These are phyloP conservation scores for Metopia argyrocephala DNA, from an alignment of 2,888 invertebrate species.

Conservation along the genomic window DNA sequence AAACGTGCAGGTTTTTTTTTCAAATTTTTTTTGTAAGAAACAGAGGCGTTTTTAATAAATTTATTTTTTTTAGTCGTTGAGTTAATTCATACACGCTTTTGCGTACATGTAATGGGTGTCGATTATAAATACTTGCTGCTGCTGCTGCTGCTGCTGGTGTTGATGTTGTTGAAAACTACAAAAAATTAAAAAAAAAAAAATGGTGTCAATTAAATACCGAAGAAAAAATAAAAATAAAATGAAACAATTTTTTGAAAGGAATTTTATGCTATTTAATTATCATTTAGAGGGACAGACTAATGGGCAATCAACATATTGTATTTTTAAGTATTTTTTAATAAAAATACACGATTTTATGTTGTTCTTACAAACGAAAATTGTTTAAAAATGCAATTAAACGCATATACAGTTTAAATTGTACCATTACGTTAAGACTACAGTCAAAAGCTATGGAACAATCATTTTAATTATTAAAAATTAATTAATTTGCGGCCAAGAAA, in stretches of 20 bases:
- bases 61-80: neutral
- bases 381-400: slow-evolving; percentile 40
- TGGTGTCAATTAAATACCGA: slow-evolving; percentile 48
- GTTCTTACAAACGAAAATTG: slow-evolving; percentile 16
- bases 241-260: slow-evolving; percentile 46
- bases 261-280: slow-evolving; percentile 27
- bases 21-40: slow-evolving; percentile 35
- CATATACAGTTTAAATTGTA: neutral
- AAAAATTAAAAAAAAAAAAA: slow-evolving; percentile 41
- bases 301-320: too few relatives aligned
- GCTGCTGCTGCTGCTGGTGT: neutral
- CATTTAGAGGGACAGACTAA: neutral
- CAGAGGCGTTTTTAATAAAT: neutral
- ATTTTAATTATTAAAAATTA: slow-evolving; percentile 33
- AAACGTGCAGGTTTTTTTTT: slow-evolving; percentile 37
- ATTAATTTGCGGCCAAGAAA: slow-evolving; percentile 35
- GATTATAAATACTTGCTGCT: slow-evolving; percentile 42
- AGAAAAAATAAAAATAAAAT: slow-evolving; percentile 2
- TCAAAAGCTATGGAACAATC: slow-evolving; percentile 46
- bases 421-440: slow-evolving; percentile 16
- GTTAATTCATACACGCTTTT: slow-evolving; percentile 28
- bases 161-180: slow-evolving; percentile 1
- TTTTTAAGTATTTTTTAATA: neutral
- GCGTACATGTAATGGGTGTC: slow-evolving; percentile 38
- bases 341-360: neutral